A percentile compares a stretch with the other conserved stretches of the same genome.
Conservation (phyloP, 2,113 vertebrate genomes). For the Carettochelys insculpta region DNA sequence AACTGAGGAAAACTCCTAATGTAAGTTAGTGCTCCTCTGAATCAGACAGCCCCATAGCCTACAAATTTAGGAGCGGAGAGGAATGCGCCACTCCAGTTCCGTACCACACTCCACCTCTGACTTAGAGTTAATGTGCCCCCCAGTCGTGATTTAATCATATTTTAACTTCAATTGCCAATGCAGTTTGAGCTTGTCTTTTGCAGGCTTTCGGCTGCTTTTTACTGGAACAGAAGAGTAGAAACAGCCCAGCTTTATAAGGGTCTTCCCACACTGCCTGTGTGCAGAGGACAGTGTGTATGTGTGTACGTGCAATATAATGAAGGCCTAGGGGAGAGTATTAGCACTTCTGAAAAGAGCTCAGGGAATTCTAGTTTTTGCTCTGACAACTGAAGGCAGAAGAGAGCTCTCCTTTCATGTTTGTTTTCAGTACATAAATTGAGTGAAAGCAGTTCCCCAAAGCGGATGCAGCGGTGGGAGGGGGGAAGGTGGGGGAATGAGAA, state of each 20-base stretch:
- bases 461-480: too few relatives aligned
- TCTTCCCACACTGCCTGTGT: conserved; percentile 39
- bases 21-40: neutral
- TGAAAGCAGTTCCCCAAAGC: conserved; percentile 65
- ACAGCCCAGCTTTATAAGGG: conserved; percentile 32
- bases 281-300: conserved; percentile 57
- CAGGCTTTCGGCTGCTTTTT: neutral
- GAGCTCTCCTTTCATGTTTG: conserved; percentile 72
- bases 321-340: conserved; percentile 68
- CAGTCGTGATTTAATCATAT: rapidly evolving
- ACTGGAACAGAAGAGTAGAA: conserved; percentile 1
- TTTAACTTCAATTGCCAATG: rapidly evolving
- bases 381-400: conserved; percentile 70
- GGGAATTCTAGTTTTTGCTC: conserved; percentile 69
- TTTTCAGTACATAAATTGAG: conserved; percentile 68
- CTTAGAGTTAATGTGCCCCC: rapidly evolving
- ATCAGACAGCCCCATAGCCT: neutral
- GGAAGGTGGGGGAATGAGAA: neutral
- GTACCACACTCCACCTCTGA: rapidly evolving
- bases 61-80: neutral
- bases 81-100: neutral
- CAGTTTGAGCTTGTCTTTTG: neutral
- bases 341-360: conserved; percentile 71
- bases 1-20: neutral
- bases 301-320: conserved; percentile 51